Base-by-base conservation (phyloP, 2,888 invertebrate genomes). In the Masnerella sp. region DNA sequence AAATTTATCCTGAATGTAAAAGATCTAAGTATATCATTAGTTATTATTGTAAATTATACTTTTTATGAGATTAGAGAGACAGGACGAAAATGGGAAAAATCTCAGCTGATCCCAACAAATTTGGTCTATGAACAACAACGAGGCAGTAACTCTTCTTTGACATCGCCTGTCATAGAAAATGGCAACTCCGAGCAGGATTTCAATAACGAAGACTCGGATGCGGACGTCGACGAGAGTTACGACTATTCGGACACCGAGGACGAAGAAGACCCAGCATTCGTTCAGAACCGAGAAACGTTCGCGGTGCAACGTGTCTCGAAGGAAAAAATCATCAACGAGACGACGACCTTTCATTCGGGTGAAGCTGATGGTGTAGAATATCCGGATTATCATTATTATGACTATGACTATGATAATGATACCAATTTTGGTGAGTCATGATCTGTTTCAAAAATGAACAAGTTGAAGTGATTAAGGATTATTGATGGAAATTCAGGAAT, bases 391-490 rank as follows among this genome's bases (percentile, higher is more conserved):
- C 77, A 80, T 61, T 84, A 84, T 65, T 83, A 85, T 49, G 82
- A 85, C 30, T 56, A 56, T 51, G 84, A 85, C 54, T 83, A 84
- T 45, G 83, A 83, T n/a, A 82, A 79, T 58, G 78, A 71, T 15
- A 84, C 81, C 64, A 75, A 68, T 32, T 75, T 79, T 3, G 76
- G 75, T 69, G 51, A 65, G n/a, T n/a, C 38, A 11, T 11, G 11
- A n/a, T 20, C 22, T 11, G 1, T 18, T 17, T 17, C 2, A n/a
- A n/a, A n/a, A n/a, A n/a, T n/a, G n/a, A n/a, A n/a, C n/a, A n/a
- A n/a, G n/a, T n/a, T n/a, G n/a, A n/a, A n/a, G n/a, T n/a, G n/a
- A n/a, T n/a, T n/a, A n/a, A n/a, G n/a, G n/a, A n/a, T n/a, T n/a
- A n/a, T n/a, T n/a, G n/a, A n/a, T n/a, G n/a, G n/a, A n/a, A n/a